Base-by-base conservation (phyloP, 2,113 vertebrate genomes). In the Serinus canaria region DNA sequence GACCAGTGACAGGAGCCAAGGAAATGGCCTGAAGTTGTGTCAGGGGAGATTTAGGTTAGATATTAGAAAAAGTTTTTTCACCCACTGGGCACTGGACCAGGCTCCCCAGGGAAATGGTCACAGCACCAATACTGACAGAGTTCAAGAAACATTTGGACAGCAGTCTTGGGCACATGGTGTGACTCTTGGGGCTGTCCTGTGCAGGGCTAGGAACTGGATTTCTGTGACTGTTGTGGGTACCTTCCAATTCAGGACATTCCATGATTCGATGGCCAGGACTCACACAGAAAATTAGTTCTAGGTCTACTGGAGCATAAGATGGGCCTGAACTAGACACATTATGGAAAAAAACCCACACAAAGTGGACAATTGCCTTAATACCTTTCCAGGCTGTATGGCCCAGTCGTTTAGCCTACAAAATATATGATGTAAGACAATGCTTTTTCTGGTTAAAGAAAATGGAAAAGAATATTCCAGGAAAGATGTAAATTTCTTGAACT, bases 101-200 rank as follows among this genome's bases (percentile, higher is more conserved):
- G 13, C 4, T 63, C 35, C 31, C 10, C 35, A 43, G 41, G 63
- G 55, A 19, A 49, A 7, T 35, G 30, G 22, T 77, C 21, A 43
- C 30, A 49, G 41, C 28, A 55, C 7, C 35, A 37, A 35, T 11
- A 1, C 62, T 55, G 53, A 35, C 41, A 56, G 72, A 69, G 18
- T 1, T 49, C 12, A 62, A 49, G 25, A 62, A 62, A 15, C 2
- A 15, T 55, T 69, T 43, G 47, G 30, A 69, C 49, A 69, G 41
- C 4, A 15, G 2, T 55, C 41, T 68, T 1, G 1, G 55, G 35
- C 15, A 43, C 21, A 6, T 2, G 8, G 6, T 22, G 17, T 47
- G n/a, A 9, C 27, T 43, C 41, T 33, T 31, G 31, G 20, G 35
- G 10, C 17, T 55, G 21, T 35, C 35, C 18, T 47, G 18, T 23